phyloP scores from a whole-genome alignment of 2,888 invertebrate species.

The Acleris literana region DNA sequence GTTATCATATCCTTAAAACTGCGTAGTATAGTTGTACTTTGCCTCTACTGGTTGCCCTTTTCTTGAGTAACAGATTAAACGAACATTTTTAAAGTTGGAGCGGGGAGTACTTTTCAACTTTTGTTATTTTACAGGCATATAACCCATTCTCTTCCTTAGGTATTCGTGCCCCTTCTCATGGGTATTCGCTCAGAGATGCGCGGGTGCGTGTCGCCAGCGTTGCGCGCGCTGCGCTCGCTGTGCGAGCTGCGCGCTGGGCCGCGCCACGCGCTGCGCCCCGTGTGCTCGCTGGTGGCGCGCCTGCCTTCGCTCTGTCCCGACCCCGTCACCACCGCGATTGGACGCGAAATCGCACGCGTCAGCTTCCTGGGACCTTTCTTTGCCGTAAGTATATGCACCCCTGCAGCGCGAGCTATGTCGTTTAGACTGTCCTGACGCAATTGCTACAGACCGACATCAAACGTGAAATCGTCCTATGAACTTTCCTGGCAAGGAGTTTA shows the following conservation, averaged over 20 bases:
- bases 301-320: slow-evolving; percentile 87
- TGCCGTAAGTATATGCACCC: slow-evolving; percentile 78
- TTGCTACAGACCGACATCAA: no score
- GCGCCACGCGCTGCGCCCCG: slow-evolving; percentile 87
- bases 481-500: no score
- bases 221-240: slow-evolving; percentile 90
- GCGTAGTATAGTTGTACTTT: no score
- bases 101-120: no score
- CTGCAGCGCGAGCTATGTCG: no score
- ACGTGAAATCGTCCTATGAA: no score
- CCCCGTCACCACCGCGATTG: slow-evolving; percentile 88
- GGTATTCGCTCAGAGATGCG: slow-evolving; percentile 84
- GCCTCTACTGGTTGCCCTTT: no score
- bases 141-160: slow-evolving; percentile 55
- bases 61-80: no score
- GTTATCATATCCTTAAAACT: no score
- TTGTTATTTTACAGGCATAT: no score
- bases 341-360: slow-evolving; percentile 92
- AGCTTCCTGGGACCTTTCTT: slow-evolving; percentile 97
- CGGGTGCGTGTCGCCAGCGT: slow-evolving; percentile 87
- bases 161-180: slow-evolving; percentile 71
- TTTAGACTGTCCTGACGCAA: no score
- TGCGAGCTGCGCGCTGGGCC: slow-evolving; percentile 90
- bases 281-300: slow-evolving; percentile 77
- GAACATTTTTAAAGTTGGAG: no score